These are phyloP conservation scores for Rissa tridactyla DNA, from an alignment of 2,113 vertebrate genomes.

Conservation along the genomic window DNA sequence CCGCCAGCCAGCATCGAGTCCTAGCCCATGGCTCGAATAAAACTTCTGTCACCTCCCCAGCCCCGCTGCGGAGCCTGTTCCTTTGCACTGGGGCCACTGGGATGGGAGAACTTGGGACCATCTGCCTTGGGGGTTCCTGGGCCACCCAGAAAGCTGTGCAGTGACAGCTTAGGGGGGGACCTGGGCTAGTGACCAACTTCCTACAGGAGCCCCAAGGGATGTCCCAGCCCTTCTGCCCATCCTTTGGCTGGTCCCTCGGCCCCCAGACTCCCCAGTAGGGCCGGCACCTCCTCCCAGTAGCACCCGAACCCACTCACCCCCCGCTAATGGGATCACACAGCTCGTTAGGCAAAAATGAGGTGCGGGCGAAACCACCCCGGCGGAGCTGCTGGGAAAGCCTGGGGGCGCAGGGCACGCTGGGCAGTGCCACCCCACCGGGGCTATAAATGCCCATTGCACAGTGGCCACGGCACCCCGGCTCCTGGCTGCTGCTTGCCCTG, in stretches of 20 bases:
- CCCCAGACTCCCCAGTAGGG: background rate
- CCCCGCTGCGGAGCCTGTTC: background rate
- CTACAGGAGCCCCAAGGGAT: background rate
- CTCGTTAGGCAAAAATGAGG: constrained; percentile 47
- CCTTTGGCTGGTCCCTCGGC: background rate
- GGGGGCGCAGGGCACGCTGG: background rate
- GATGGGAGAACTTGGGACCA: background rate
- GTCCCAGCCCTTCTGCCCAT: background rate
- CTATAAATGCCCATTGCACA: background rate
- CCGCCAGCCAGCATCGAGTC: rapidly evolving
- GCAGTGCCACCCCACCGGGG: rapidly evolving
- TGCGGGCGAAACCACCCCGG: rapidly evolving
- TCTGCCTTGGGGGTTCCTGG: rapidly evolving
- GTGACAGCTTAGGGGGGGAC: rapidly evolving
- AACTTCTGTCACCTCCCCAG: background rate
- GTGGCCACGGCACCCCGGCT: rapidly evolving
- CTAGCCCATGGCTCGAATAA: rapidly evolving
- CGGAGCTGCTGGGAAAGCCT: background rate
- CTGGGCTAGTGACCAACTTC: background rate
- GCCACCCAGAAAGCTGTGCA: background rate
- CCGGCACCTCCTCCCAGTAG: background rate
- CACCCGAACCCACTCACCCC: background rate
- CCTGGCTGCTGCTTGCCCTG: rapidly evolving
- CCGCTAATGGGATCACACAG: background rate
- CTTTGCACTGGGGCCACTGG: rapidly evolving